Percentiles rank a stretch among this genome's conserved stretches.
phyloP scores from a whole-genome alignment of 2,113 vertebrate species.

The Platysternon megacephalum region DNA sequence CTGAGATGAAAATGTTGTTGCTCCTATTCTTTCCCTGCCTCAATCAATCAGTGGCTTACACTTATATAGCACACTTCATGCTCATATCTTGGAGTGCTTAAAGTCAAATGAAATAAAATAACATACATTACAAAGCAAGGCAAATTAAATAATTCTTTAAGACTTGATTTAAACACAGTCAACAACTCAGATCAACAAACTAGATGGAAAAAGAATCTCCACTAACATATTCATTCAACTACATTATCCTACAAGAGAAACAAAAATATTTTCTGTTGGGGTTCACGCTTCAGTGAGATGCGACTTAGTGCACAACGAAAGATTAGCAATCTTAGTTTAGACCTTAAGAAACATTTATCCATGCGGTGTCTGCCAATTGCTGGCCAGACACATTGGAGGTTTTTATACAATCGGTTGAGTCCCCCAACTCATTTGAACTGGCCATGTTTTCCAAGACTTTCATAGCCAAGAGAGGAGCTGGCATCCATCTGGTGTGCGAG shows the following conservation, averaged over 20 bases:
- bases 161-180: background rate
- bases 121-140: background rate
- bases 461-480: background rate
- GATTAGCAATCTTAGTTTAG: background rate
- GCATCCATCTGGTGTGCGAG: rapidly evolving
- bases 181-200: background rate
- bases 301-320: background rate
- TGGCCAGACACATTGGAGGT: background rate
- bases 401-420: background rate
- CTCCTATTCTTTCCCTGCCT: background rate
- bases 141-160: background rate
- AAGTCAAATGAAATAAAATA: background rate
- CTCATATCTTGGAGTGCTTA: background rate
- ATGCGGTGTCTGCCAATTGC: background rate
- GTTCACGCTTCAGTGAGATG: background rate
- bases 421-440: background rate
- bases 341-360: background rate
- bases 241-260: background rate
- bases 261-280: too few relatives aligned
- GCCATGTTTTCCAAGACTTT: background rate
- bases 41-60: background rate
- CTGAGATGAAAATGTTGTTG: background rate
- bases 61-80: rapidly evolving
- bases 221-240: background rate
- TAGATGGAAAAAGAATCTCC: rapidly evolving